A percentile compares a stretch with the other conserved stretches of the same genome.
These are phyloP conservation scores for Herminia tarsipennalis DNA, from an alignment of 2,888 invertebrate genomes.

Conservation along the genomic window DNA sequence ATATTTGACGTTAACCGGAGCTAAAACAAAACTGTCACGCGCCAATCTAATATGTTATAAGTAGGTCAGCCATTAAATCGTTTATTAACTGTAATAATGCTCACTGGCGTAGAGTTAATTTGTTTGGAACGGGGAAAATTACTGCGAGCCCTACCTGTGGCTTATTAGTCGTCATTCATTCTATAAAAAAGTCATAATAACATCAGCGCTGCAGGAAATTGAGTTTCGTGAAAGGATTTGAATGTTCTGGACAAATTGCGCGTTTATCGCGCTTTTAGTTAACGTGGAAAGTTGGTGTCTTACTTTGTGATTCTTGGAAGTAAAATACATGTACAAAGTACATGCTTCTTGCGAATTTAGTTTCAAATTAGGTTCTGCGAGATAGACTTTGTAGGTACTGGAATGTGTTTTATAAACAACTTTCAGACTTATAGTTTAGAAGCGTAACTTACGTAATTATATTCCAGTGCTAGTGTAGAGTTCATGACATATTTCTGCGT, in stretches of 20 bases:
- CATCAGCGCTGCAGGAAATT: conserved; percentile 37
- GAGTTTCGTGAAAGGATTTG: conserved; percentile 35
- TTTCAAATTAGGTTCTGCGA: no score
- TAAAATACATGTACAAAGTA: not conserved
- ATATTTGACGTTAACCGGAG: conserved; percentile 13
- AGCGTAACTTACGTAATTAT: conserved; percentile 17
- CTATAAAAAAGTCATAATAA: conserved; percentile 46
- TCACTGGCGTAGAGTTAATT: conserved; percentile 60
- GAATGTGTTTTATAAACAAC: no score
- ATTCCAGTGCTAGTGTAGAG: conserved; percentile 31
- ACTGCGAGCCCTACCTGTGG: conserved; percentile 45
- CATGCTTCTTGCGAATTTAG: no score
- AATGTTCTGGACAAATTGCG: conserved; percentile 31
- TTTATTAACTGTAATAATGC: conserved; percentile 64
- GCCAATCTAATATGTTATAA: conserved; percentile 57
- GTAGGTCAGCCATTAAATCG: conserved; percentile 61
- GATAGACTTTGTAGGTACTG: no score
- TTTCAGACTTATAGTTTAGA: conserved; percentile 7
- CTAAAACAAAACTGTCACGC: conserved; percentile 49
- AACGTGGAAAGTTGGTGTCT: conserved; percentile 5
- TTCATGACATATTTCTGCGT: conserved; percentile 23
- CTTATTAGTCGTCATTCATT: conserved; percentile 48
- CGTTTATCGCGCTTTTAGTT: conserved; percentile 27
- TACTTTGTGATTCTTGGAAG: conserved; percentile 2
- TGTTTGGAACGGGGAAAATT: conserved; percentile 61